These are phyloP conservation scores for Bugulina stolonifera DNA, from an alignment of 2,888 invertebrate genomes.

Conservation along the genomic window DNA sequence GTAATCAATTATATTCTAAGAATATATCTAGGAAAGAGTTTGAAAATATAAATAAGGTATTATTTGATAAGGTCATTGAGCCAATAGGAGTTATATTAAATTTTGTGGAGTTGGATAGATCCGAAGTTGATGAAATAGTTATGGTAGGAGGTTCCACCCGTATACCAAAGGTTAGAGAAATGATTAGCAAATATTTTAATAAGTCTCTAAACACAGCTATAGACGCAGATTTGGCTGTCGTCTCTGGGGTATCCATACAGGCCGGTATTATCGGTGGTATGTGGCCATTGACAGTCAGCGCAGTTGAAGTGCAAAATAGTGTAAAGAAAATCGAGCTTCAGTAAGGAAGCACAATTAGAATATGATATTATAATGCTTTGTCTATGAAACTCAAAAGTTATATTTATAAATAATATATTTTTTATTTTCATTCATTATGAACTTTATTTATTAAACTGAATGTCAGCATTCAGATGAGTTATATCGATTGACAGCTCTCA, in stretches of 20 bases:
- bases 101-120: slow-evolving; percentile 41
- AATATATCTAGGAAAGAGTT: slow-evolving; percentile 51
- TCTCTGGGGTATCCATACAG: slow-evolving; percentile 56
- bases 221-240: slow-evolving; percentile 57
- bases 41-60: slow-evolving; percentile 53
- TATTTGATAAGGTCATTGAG: slow-evolving; percentile 53
- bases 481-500: no score
- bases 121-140: slow-evolving; percentile 56
- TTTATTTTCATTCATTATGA: no score
- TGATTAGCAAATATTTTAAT: slow-evolving; percentile 53
- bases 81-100: slow-evolving; percentile 54
- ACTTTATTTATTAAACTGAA: no score
- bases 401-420: no score
- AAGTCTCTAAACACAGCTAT: slow-evolving; percentile 45
- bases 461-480: no score
- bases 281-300: slow-evolving; percentile 56
- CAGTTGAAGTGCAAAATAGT: slow-evolving; percentile 46
- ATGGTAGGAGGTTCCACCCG: slow-evolving; percentile 57
- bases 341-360: no score
- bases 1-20: slow-evolving; percentile 35
- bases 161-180: slow-evolving; percentile 53
- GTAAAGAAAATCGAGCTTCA: slow-evolving; percentile 45
- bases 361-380: no score
- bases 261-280: slow-evolving; percentile 57
- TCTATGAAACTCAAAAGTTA: no score